These are phyloP conservation scores for Plectropomus leopardus DNA, from an alignment of 2,113 vertebrate species.

Conservation along the genomic window DNA sequence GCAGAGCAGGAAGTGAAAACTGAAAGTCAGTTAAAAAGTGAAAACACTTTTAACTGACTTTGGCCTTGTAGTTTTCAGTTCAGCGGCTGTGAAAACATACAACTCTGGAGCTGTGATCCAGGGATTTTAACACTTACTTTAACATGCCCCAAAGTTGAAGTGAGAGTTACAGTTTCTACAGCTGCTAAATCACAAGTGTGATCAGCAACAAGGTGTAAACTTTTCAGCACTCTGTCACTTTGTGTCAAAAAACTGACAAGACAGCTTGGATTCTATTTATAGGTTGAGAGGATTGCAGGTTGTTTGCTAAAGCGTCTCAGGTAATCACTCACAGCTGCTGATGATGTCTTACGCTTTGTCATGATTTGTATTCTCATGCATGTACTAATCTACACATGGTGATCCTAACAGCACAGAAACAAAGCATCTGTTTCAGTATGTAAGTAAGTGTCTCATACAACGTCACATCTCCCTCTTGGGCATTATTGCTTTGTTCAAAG, in stretches of 20 bases:
- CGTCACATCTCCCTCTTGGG: constrained; percentile 24
- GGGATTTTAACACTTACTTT: constrained; percentile 34
- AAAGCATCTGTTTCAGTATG: constrained; percentile 18
- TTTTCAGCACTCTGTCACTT: constrained; percentile 20
- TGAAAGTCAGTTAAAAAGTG: constrained; percentile 28
- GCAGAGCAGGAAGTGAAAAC: constrained; percentile 6
- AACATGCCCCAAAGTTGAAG: constrained; percentile 23
- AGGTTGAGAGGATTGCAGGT: background rate
- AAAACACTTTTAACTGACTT: constrained; percentile 35
- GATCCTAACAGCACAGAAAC: background rate
- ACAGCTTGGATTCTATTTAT: background rate
- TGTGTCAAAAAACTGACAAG: background rate
- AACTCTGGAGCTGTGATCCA: constrained; percentile 19
- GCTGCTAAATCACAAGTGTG: constrained; percentile 8
- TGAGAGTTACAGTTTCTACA: background rate
- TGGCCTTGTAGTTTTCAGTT: constrained; percentile 41
- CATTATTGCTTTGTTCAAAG: constrained; percentile 35
- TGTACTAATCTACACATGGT: background rate
- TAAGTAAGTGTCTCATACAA: background rate
- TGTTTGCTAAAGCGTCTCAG: background rate
- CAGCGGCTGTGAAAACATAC: constrained; percentile 26
- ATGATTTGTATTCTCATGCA: background rate
- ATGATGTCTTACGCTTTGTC: background rate
- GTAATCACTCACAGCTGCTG: background rate
- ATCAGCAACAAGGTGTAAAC: constrained; percentile 6